Conservation (phyloP, 2,797 vertebrate species). For the Borostomias antarcticus region DNA sequence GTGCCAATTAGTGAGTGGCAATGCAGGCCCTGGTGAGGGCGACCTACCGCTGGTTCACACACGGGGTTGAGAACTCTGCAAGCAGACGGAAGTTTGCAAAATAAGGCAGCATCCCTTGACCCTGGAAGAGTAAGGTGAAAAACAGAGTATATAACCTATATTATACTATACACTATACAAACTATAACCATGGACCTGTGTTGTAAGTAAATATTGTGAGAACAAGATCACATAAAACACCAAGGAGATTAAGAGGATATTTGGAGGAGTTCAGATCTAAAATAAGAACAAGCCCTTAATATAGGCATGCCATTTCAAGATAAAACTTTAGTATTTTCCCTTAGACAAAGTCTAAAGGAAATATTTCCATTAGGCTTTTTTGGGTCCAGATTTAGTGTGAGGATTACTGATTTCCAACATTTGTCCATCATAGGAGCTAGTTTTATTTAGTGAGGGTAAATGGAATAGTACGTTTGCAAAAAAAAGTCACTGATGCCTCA, state of each 20-base stretch:
- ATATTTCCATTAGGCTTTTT: conserved; percentile 32
- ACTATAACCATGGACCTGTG: conserved; percentile 29
- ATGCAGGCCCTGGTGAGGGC: conserved; percentile 7
- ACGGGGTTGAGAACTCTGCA: conserved; percentile 97
- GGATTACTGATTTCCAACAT: too few relatives aligned
- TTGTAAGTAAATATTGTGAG: not conserved
- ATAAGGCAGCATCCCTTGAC: conserved; percentile 87
- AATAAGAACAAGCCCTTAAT: conserved; percentile 33
- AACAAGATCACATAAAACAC: not conserved
- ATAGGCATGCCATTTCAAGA: conserved; percentile 40
- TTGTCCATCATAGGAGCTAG: conserved; percentile 17
- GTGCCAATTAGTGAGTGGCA: not conserved
- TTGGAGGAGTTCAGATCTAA: conserved; percentile 9
- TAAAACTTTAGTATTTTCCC: conserved; percentile 38
- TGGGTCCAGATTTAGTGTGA: conserved; percentile 44
- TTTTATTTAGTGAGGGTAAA: not conserved
- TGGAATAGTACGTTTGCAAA: too few relatives aligned
- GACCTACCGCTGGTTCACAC: conserved; percentile 98
- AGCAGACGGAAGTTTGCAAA: conserved; percentile 97
- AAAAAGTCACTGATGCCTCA: not conserved
- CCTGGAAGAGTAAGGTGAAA: conserved; percentile 78
- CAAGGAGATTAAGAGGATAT: conserved; percentile 28
- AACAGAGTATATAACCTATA: too few relatives aligned
- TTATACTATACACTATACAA: too few relatives aligned
- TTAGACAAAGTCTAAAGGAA: conserved; percentile 20